Evolutionary conservation across 2,888 invertebrate species (phyloP).

Genomic region (Drosophila pseudotakahashii): DNA sequence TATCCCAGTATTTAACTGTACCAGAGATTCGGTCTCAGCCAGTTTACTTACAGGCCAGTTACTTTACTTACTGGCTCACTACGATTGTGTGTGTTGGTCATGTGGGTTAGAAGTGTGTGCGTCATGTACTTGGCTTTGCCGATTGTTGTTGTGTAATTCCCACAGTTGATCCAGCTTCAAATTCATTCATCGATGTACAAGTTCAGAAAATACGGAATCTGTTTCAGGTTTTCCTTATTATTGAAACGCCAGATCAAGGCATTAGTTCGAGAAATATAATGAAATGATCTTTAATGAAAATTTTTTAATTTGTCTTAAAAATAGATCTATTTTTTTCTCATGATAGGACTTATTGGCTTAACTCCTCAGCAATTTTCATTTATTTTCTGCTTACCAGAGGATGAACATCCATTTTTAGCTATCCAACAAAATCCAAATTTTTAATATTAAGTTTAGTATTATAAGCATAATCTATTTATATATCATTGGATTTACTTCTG

Average conservation of each 20-base stretch:
- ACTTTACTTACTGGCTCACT: constrained; percentile 40
- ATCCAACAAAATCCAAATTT: too few species aligned
- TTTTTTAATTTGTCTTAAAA: too few species aligned
- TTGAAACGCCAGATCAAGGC: not conserved
- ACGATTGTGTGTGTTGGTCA: constrained; percentile 22
- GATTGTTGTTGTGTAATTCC: constrained; percentile 11
- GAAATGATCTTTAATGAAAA: too few species aligned
- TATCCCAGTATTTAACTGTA: constrained; percentile 56
- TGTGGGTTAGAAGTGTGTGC: constrained; percentile 60
- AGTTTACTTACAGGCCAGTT: constrained; percentile 52
- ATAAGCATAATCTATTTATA: too few species aligned
- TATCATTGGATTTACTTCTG: not conserved
- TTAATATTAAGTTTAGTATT: too few species aligned
- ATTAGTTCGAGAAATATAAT: too few species aligned
- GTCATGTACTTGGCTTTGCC: constrained; percentile 42
- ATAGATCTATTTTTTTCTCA: too few species aligned
- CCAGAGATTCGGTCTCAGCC: constrained; percentile 48
- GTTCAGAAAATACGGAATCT: constrained; percentile 19
- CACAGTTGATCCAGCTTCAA: constrained; percentile 24
- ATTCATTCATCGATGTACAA: constrained; percentile 49
- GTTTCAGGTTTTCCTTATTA: not conserved
- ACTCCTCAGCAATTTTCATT: too few species aligned
- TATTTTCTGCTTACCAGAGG: too few species aligned
- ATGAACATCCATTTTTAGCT: too few species aligned
- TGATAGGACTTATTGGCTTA: too few species aligned